phyloP scores from a whole-genome alignment of 2,888 invertebrate genomes.

The Chromoteleia sp. region DNA sequence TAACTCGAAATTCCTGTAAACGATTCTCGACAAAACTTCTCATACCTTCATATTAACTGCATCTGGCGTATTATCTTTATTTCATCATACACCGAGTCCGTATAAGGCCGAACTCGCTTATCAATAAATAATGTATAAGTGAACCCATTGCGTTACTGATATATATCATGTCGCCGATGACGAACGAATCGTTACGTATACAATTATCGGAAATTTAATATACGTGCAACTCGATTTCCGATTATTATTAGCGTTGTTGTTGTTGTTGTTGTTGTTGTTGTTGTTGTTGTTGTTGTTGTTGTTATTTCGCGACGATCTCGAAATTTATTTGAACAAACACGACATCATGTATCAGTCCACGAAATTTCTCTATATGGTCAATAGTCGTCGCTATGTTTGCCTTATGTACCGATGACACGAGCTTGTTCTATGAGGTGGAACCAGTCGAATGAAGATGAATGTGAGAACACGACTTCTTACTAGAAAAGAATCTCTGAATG shows the following conservation, averaged over 20 bases:
- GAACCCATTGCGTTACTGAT: conserved; percentile 36
- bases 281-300: too few relatives aligned
- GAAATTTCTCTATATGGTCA: conserved; percentile 4
- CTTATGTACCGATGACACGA: not conserved
- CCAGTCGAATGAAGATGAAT: conserved; percentile 56
- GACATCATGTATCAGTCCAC: not conserved
- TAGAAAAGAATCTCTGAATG: conserved; percentile 64
- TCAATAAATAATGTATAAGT: conserved; percentile 66
- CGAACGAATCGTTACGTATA: conserved; percentile 46
- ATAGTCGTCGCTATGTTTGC: conserved; percentile 1
- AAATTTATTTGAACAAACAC: conserved; percentile 1
- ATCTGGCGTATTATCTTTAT: conserved; percentile 61
- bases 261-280: too few relatives aligned
- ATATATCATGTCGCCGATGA: conserved; percentile 21
- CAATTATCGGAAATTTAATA: conserved; percentile 51
- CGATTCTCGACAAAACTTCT: conserved; percentile 5
- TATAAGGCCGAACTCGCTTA: conserved; percentile 51
- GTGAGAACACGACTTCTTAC: conserved; percentile 58
- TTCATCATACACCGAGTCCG: conserved; percentile 53
- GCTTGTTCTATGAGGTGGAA: conserved; percentile 48
- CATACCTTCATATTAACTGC: conserved; percentile 39
- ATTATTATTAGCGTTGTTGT: too few relatives aligned
- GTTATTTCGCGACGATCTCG: conserved; percentile 3
- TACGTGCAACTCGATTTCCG: not conserved
- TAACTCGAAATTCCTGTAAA: conserved; percentile 1